phyloP scores from a whole-genome alignment of 2,797 vertebrate species.

The Artibeus jamaicensis region DNA sequence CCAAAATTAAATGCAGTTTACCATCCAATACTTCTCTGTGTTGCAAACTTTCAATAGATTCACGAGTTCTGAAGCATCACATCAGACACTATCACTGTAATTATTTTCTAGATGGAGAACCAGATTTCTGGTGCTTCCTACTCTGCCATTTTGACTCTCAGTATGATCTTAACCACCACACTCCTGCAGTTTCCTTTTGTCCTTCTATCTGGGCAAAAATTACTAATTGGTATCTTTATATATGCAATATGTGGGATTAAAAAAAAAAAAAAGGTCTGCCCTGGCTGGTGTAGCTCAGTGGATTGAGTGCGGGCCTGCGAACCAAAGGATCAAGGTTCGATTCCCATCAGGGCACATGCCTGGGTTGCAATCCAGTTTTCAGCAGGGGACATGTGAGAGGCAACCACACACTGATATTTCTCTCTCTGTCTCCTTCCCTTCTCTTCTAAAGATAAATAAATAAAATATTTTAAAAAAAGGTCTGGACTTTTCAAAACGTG shows the following conservation, averaged over 20 bases:
- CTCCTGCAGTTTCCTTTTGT: neutral
- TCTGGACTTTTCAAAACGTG: neutral
- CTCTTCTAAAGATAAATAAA: too few species aligned
- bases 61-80: neutral
- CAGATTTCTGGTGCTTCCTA: neutral
- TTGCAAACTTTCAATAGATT: neutral
- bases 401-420: too few species aligned
- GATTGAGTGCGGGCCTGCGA: too few species aligned
- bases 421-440: too few species aligned
- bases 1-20: neutral
- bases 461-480: too few species aligned
- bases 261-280: too few species aligned
- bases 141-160: neutral
- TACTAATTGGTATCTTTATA: neutral
- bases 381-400: too few species aligned
- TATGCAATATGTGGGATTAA: neutral
- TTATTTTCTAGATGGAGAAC: neutral
- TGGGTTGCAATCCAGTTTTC: too few species aligned
- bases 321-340: too few species aligned
- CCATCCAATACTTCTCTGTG: neutral
- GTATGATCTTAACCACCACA: neutral
- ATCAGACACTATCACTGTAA: neutral
- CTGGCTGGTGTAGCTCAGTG: too few species aligned
- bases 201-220: neutral
- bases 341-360: too few species aligned